Evolutionary conservation across 2,888 invertebrate genomes (phyloP).

Genomic region (Cosmia pyralina): DNA sequence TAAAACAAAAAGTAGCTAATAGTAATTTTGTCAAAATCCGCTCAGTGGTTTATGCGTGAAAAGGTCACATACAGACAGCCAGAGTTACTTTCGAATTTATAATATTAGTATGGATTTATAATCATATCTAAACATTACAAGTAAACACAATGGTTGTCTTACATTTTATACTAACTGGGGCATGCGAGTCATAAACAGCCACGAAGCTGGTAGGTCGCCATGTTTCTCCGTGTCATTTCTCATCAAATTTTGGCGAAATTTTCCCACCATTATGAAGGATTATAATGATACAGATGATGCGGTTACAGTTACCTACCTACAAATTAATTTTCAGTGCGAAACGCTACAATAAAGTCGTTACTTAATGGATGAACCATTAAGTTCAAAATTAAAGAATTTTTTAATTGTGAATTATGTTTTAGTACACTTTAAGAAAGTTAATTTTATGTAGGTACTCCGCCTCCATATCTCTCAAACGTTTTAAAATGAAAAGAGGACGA

Average conservation of each 20-base stretch:
- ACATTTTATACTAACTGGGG: constrained; percentile 15
- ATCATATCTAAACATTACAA: not conserved
- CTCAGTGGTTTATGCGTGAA: no score
- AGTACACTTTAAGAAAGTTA: not conserved
- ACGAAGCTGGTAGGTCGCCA: constrained; percentile 21
- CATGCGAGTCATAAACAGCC: constrained; percentile 48
- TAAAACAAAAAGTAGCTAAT: no score
- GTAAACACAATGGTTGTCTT: constrained; percentile 22
- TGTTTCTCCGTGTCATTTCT: constrained; percentile 41
- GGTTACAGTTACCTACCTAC: constrained; percentile 30
- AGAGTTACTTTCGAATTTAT: no score
- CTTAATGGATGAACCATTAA: constrained; percentile 29
- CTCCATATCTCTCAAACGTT: not conserved
- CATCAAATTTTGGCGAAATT: constrained; percentile 53
- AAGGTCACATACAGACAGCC: no score
- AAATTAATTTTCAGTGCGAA: constrained; percentile 43
- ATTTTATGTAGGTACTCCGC: not conserved
- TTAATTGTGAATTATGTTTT: constrained; percentile 6
- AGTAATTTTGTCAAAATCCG: no score
- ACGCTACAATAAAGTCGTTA: constrained; percentile 20
- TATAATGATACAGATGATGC: constrained; percentile 28
- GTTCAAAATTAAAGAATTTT: not conserved
- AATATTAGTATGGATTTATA: no score
- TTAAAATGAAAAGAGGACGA: not conserved
- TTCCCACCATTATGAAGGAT: constrained; percentile 56